These are phyloP conservation scores for Euproctis similis DNA, from an alignment of 2,888 invertebrate species.

Conservation along the genomic window DNA sequence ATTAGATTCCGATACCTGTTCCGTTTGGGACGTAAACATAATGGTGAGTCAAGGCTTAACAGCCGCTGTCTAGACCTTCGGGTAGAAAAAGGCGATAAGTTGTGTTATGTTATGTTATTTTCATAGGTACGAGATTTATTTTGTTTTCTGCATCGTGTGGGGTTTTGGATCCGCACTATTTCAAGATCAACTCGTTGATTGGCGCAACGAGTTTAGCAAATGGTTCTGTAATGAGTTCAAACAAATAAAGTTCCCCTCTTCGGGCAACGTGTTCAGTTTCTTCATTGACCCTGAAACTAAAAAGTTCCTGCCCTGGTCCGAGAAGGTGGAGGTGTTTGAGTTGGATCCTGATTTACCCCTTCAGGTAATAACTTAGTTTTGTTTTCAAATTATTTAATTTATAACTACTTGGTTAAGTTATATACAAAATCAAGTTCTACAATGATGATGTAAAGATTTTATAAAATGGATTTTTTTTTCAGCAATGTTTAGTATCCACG, in stretches of 20 bases:
- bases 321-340: constrained; percentile 85
- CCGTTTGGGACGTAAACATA: no score
- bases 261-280: constrained; percentile 91
- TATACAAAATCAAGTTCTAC: background rate
- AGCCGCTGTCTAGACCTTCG: no score
- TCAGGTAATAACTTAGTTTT: constrained; percentile 74
- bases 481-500: constrained; percentile 90
- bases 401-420: background rate
- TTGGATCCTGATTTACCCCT: constrained; percentile 91
- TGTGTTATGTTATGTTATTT: constrained; percentile 2
- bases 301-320: constrained; percentile 90
- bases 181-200: constrained; percentile 93
- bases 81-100: no score
- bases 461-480: constrained; percentile 12
- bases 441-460: background rate
- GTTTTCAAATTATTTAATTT: background rate
- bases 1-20: no score
- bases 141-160: constrained; percentile 93
- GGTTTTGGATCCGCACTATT: constrained; percentile 94
- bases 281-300: constrained; percentile 92
- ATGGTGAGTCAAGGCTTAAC: no score
- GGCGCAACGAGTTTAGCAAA: constrained; percentile 95
- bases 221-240: constrained; percentile 97
- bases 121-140: constrained; percentile 89
- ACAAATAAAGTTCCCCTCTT: constrained; percentile 88